These are phyloP conservation scores for Neodon shergylaensis DNA, from an alignment of 2,113 vertebrate species.

Conservation along the genomic window DNA sequence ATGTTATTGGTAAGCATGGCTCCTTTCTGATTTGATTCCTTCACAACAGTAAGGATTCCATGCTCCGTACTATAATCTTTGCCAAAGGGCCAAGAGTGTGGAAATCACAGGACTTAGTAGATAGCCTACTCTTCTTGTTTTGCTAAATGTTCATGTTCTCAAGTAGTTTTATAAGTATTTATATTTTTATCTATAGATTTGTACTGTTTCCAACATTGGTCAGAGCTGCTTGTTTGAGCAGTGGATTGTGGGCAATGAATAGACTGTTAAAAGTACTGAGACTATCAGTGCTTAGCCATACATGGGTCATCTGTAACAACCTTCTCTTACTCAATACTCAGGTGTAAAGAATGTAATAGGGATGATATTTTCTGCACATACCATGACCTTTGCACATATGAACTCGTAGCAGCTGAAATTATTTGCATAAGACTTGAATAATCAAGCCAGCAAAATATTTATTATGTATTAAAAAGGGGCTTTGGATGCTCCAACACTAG, in stretches of 20 bases:
- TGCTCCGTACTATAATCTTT: neutral
- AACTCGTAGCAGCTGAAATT: neutral
- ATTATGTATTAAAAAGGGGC: too few species aligned
- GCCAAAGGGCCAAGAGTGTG: too few species aligned
- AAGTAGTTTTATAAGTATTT: neutral
- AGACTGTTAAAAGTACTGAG: neutral
- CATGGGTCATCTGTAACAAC: neutral
- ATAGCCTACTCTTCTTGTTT: neutral
- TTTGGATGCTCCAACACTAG: too few species aligned
- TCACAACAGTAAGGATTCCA: neutral
- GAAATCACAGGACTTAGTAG: neutral
- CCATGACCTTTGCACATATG: neutral
- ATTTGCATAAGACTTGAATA: neutral
- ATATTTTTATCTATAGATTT: neutral
- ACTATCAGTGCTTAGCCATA: too few species aligned
- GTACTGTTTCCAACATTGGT: neutral
- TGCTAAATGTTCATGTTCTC: neutral
- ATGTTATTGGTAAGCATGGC: too few species aligned
- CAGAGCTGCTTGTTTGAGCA: neutral
- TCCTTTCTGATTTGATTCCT: neutral
- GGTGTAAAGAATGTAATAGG: neutral
- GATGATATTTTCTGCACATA: neutral
- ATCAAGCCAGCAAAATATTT: neutral
- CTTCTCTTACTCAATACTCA: neutral
- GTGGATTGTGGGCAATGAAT: neutral